Percentiles rank a stretch among this genome's conserved stretches.
phyloP scores from a whole-genome alignment of 2,888 invertebrate genomes.

The Acleris literana region DNA sequence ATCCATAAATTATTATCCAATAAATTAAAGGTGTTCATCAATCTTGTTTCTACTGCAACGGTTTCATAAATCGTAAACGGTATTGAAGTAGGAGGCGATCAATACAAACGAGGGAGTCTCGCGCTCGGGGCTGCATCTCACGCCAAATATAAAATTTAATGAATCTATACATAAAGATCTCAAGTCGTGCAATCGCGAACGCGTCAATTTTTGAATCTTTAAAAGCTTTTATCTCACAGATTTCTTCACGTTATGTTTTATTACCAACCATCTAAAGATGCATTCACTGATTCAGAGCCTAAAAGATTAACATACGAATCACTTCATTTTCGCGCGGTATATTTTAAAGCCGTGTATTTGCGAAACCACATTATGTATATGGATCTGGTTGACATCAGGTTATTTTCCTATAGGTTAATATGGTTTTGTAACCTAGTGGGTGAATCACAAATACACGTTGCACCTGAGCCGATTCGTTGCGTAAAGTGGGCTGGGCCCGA shows the following conservation, averaged over 20 bases:
- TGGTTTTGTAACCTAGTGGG: conserved; percentile 32
- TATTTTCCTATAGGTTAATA: conserved; percentile 29
- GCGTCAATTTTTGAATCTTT: conserved; percentile 55
- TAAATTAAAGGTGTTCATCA: too few species aligned
- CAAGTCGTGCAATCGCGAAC: conserved; percentile 53
- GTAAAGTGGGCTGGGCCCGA: conserved; percentile 59
- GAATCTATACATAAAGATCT: conserved; percentile 57
- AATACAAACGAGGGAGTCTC: conserved; percentile 45
- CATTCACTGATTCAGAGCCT: too few species aligned
- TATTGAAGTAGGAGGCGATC: conserved; percentile 39
- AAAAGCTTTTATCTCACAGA: conserved; percentile 51
- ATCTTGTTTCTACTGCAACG: conserved; percentile 31
- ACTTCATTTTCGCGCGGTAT: not conserved
- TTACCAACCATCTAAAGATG: too few species aligned
- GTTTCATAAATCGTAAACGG: conserved; percentile 47
- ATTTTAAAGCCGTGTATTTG: not conserved
- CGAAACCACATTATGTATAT: conserved; percentile 35
- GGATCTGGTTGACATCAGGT: conserved; percentile 27
- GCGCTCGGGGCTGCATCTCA: conserved; percentile 45
- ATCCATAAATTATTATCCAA: too few species aligned
- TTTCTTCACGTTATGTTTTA: not conserved
- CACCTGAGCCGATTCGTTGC: conserved; percentile 58
- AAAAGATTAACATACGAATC: conserved; percentile 7
- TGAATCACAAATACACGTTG: conserved; percentile 53
- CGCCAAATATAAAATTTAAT: conserved; percentile 69